A percentile compares a stretch with the other conserved stretches of the same genome.
Conservation (phyloP, 92 coral and sea anemone species). For the Porites cylindrica region DNA sequence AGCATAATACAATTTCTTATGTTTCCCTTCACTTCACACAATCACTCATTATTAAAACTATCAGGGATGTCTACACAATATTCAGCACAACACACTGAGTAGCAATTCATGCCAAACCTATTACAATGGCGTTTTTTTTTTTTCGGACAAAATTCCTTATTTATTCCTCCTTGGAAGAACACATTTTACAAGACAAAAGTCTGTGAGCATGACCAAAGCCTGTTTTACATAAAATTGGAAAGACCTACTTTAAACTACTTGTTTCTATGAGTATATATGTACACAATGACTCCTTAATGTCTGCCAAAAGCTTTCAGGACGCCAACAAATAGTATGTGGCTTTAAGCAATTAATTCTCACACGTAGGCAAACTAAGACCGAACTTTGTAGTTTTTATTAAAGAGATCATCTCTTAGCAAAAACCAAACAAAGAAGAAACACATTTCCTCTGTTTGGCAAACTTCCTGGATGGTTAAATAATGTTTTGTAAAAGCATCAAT, state of each 20-base stretch:
- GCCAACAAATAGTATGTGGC: constrained; percentile 12
- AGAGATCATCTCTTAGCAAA: constrained; percentile 26
- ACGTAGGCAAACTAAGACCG: background rate
- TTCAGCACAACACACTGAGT: background rate
- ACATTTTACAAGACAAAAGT: background rate
- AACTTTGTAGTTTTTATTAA: background rate
- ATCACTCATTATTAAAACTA: too few relatives aligned
- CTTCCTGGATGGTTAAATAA: constrained; percentile 32
- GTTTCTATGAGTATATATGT: constrained; percentile 8
- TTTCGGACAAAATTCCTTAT: background rate
- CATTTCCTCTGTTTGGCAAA: constrained; percentile 24
- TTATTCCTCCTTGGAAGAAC: background rate
- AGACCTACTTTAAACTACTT: constrained; percentile 14
- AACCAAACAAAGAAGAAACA: constrained; percentile 25
- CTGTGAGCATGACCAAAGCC: constrained; percentile 1
- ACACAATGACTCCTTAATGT: constrained; percentile 12
- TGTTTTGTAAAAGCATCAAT: background rate
- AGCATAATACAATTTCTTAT: too few relatives aligned
- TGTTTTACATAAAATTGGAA: constrained; percentile 9
- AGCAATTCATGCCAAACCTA: background rate
- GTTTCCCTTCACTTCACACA: too few relatives aligned
- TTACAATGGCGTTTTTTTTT: background rate
- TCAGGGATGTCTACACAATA: too few relatives aligned
- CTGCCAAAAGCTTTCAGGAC: constrained; percentile 40
- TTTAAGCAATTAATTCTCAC: constrained; percentile 17